These are phyloP conservation scores for Rhynchophorus ferrugineus DNA, from an alignment of 1,140 invertebrate species.

Conservation along the genomic window DNA sequence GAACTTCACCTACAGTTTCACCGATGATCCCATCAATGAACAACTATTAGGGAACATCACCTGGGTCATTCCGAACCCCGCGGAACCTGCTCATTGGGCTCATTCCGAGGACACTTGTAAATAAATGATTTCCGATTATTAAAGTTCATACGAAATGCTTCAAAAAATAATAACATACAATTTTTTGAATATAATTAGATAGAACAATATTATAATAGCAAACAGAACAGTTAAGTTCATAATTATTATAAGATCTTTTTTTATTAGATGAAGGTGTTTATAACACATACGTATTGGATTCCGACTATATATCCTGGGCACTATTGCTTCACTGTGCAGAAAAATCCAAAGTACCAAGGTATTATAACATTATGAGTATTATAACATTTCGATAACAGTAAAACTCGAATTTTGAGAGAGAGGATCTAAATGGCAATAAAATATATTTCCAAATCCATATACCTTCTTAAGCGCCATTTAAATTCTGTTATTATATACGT, in stretches of 20 bases:
- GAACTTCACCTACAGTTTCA: constrained; percentile 80
- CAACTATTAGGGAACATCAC: constrained; percentile 75
- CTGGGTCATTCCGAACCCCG: constrained; percentile 67
- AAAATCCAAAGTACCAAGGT: constrained; percentile 64
- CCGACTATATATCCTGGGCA: constrained; percentile 73
- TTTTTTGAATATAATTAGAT: too few species aligned
- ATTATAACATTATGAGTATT: background rate
- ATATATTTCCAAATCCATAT: too few species aligned
- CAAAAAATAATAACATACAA: background rate
- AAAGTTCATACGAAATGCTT: background rate
- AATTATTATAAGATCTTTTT: too few species aligned
- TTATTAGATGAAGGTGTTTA: constrained; percentile 88
- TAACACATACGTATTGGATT: constrained; percentile 78
- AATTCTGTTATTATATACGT: too few species aligned
- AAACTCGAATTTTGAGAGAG: too few species aligned
- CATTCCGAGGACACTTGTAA: constrained; percentile 77
- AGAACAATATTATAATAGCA: too few species aligned
- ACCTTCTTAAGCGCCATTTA: too few species aligned
- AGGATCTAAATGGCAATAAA: too few species aligned
- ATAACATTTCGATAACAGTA: background rate
- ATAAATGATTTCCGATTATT: constrained; percentile 5
- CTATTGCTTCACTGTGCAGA: constrained; percentile 78
- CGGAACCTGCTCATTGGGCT: constrained; percentile 70
- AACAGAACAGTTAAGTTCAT: too few species aligned
- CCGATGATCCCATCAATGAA: constrained; percentile 73